Evolutionary conservation across 2,113 vertebrate genomes (phyloP), one percentile per base, ranked within the genome.

Genomic region (pig (Sus scrofa)): DNA sequence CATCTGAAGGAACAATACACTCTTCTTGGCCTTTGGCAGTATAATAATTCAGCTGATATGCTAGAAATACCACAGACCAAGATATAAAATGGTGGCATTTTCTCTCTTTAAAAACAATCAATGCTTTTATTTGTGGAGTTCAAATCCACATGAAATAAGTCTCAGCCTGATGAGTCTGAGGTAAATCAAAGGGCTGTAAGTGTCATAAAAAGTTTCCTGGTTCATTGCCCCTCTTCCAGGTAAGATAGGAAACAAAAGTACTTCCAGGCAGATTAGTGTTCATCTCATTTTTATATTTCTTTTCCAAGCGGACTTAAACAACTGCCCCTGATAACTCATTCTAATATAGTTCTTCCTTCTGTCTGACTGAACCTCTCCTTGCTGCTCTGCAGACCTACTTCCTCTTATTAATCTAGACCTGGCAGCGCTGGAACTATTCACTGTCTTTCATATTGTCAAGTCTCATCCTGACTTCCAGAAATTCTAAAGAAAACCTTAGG

Each of bases 61-160:
- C 75, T 94, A 84, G 84, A 97, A 96, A 96, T 95, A 97, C 32
- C 94, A 94, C 44, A 96, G 90, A 94, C 67, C 54, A 96, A 95
- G 90, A 92, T 62, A 93, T 85, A 96, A 97, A 97, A 95, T 39
- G 39, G 79, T 97, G 86, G 87, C 70, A 95, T 97, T 97, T 83
- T 95, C 84, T 92, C 65, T 86, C 86, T 96, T 97, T 97, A 96
- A 95, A 98, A 98, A 97, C 79, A 97, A 93, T 97, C 96, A 91
- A 54, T 95, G 92, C 79, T 97, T 97, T 98, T 83, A 96, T 92
- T 97, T 96, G 54, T 95, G 74, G 65, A 96, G 79, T 96, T 96
- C 95, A 93, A 96, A 97, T 97, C 94, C 34, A 79, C 37, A 7
- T 87, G 86, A 96, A 97, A 95, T 82, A 77, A 97, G 86, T 86